Percentiles rank a stretch among this genome's conserved stretches.
Evolutionary conservation across 2,888 invertebrate species (phyloP).

Genomic region (Ypsolopha scabrella): DNA sequence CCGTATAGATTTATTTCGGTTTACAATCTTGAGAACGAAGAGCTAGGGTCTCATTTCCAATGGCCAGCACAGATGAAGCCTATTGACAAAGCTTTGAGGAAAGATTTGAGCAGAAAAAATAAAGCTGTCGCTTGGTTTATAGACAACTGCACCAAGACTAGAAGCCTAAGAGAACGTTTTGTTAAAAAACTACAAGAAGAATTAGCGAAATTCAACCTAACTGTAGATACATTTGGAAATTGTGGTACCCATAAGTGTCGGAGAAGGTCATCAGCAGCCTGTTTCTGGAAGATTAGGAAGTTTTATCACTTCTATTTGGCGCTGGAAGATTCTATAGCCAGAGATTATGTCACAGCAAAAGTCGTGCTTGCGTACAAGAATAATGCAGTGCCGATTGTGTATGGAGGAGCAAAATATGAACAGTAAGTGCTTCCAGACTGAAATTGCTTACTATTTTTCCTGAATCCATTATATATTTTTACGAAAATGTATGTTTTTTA

Average conservation of each 20-base stretch:
- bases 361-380: conserved; percentile 58
- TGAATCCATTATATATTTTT: no score
- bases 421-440: conserved; percentile 24
- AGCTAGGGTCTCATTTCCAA: conserved; percentile 32
- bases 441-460: conserved; percentile 28
- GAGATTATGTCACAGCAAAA: conserved; percentile 46
- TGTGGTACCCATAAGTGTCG: conserved; percentile 32
- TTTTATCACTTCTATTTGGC: conserved; percentile 50
- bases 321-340: conserved; percentile 28
- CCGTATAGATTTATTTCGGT: conserved; percentile 45
- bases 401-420: conserved; percentile 73
- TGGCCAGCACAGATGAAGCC: conserved; percentile 30
- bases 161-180: conserved; percentile 14
- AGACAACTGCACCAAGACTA: conserved; percentile 20
- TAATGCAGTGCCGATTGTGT: conserved; percentile 74
- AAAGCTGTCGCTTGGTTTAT: conserved; percentile 33
- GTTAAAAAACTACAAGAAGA: conserved; percentile 41
- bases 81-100: conserved; percentile 19
- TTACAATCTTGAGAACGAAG: conserved; percentile 22
- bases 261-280: conserved; percentile 15
- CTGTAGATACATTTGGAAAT: conserved; percentile 63
- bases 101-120: conserved; percentile 22
- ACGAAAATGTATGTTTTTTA: no score
- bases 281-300: conserved; percentile 23
- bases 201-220: conserved; percentile 30